Percentiles rank a stretch among this genome's conserved stretches.
Conservation (phyloP, 1,140 invertebrate species). For the Drosophila bipectinata region DNA sequence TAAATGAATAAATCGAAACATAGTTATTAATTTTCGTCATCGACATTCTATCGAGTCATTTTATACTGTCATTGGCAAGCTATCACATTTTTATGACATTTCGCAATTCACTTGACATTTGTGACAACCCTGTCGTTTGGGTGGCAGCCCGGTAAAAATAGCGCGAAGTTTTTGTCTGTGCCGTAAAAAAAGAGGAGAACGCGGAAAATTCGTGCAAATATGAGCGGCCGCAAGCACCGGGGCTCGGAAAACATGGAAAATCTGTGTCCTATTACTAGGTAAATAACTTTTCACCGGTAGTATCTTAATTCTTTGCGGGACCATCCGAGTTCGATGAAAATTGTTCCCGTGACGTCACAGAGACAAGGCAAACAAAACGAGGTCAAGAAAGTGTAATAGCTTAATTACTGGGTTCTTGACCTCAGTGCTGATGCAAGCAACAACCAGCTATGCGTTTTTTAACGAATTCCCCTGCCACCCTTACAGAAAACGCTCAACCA, state of each 20-base stretch:
- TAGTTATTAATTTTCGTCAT: neutral
- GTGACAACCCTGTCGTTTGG: constrained; percentile 10
- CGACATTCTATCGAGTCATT: too few species aligned
- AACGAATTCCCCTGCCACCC: constrained; percentile 13
- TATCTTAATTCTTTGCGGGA: too few species aligned
- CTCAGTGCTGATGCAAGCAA: constrained; percentile 55
- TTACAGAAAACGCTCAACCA: constrained; percentile 73
- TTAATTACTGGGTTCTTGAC: constrained; percentile 67
- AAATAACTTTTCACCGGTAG: constrained; percentile 12
- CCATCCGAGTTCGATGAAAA: neutral
- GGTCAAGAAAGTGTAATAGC: constrained; percentile 47
- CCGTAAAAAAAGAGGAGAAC: constrained; percentile 33
- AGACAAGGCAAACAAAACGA: constrained; percentile 31
- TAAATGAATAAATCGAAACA: neutral
- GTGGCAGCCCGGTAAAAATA: constrained; percentile 55
- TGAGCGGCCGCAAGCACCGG: constrained; percentile 72
- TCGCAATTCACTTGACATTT: neutral
- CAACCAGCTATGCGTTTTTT: constrained; percentile 42
- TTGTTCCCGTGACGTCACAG: constrained; percentile 54
- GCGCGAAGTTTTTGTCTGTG: constrained; percentile 68
- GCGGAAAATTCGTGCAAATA: constrained; percentile 52
- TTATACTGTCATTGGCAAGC: neutral
- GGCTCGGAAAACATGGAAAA: constrained; percentile 79
- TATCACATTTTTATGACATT: too few species aligned
- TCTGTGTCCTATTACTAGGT: constrained; percentile 77